phyloP scores from a whole-genome alignment of 2,888 invertebrate species.

The Colostygia pectinataria region DNA sequence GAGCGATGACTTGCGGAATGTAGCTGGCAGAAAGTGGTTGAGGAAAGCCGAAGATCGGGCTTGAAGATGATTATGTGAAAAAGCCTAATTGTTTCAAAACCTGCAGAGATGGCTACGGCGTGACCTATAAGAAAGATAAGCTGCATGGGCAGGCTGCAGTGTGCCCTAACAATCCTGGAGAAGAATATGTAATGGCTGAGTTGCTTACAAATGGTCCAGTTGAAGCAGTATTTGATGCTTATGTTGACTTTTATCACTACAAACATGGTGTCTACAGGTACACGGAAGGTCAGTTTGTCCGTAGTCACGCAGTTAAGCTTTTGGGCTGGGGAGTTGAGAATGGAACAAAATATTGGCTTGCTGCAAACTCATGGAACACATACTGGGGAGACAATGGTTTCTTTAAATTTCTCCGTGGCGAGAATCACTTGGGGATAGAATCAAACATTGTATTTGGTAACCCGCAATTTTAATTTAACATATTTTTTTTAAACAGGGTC shows the following conservation, averaged over 20 bases:
- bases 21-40: too few relatives aligned
- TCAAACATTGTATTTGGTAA: background rate
- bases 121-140: conserved; percentile 88
- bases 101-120: conserved; percentile 87
- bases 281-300: background rate
- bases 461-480: conserved; percentile 42
- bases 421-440: background rate
- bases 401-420: conserved; percentile 84
- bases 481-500: too few relatives aligned
- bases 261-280: conserved; percentile 48
- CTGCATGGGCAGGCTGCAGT: conserved; percentile 87
- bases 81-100: conserved; percentile 90
- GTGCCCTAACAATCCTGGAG: conserved; percentile 84
- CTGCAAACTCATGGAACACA: conserved; percentile 92
- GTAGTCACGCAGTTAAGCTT: conserved; percentile 50
- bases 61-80: conserved; percentile 73
- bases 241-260: conserved; percentile 51
- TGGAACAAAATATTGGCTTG: conserved; percentile 88
- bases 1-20: too few relatives aligned
- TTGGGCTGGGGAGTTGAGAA: conserved; percentile 91
- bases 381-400: conserved; percentile 92
- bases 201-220: conserved; percentile 89
- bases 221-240: background rate
- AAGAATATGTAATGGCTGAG: conserved; percentile 88
- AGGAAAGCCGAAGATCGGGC: too few relatives aligned